Conservation (phyloP, 2,888 invertebrate genomes). For the Amorpha juglandis region DNA sequence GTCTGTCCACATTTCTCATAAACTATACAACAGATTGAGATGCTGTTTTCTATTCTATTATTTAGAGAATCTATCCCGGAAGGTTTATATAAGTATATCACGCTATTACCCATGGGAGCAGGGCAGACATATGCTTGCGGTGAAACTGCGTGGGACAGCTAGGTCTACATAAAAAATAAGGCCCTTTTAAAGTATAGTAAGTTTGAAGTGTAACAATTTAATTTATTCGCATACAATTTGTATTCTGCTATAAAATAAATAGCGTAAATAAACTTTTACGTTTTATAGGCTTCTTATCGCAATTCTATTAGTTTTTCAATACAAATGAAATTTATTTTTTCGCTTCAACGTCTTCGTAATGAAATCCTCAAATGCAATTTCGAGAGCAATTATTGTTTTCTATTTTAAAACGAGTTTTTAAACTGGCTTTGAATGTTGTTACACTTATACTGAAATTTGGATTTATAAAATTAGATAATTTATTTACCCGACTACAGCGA, state of each 20-base stretch:
- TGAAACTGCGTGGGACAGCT: too few species aligned
- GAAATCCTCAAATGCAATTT: constrained; percentile 1
- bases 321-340: neutral
- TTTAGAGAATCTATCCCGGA: too few species aligned
- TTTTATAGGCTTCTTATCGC: neutral
- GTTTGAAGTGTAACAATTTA: neutral
- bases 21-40: too few species aligned
- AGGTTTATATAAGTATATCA: too few species aligned
- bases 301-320: constrained; percentile 18
- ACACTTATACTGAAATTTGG: neutral
- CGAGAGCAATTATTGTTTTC: neutral
- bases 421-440: neutral
- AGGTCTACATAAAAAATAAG: too few species aligned
- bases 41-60: too few species aligned
- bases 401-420: neutral
- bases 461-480: neutral
- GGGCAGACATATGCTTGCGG: too few species aligned
- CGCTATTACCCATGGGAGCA: too few species aligned
- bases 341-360: neutral
- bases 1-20: too few species aligned
- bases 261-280: neutral
- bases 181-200: too few species aligned
- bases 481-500: too few species aligned
- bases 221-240: constrained; percentile 29
- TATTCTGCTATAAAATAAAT: constrained; percentile 28